Evolutionary conservation across 37 sponge, comb jelly and placozoan genomes (phyloP).

Genomic region (Geodia barretti): DNA sequence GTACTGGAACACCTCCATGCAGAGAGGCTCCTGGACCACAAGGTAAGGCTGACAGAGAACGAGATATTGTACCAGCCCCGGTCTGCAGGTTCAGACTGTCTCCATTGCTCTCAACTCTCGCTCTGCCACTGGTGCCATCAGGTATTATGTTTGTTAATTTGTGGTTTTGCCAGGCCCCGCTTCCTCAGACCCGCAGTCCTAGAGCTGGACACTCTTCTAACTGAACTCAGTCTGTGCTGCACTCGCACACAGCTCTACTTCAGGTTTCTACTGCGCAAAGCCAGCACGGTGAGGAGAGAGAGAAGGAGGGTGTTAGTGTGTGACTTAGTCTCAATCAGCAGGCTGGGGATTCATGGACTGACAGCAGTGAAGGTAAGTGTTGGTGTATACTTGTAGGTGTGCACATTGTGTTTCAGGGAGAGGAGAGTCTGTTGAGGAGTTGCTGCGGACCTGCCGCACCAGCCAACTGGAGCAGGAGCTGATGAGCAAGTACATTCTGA

Average conservation of each 20-base stretch:
- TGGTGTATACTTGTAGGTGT: too few species aligned
- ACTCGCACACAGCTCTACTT: slow-evolving; percentile 85
- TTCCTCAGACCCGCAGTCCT: slow-evolving; percentile 59
- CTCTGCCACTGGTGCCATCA: slow-evolving; percentile 54
- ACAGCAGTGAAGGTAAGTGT: background rate
- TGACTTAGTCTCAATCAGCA: too few species aligned
- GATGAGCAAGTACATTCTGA: slow-evolving; percentile 67
- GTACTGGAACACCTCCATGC: slow-evolving; percentile 40
- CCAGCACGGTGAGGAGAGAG: slow-evolving; percentile 22
- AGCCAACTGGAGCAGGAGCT: slow-evolving; percentile 55
- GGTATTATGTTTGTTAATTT: too few species aligned
- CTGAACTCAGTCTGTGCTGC: slow-evolving; percentile 72
- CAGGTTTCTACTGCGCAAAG: slow-evolving; percentile 63
- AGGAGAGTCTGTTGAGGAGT: background rate
- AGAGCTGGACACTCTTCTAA: slow-evolving; percentile 77
- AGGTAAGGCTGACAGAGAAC: slow-evolving; percentile 15
- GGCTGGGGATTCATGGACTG: background rate
- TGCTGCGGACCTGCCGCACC: background rate
- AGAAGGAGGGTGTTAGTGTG: too few species aligned
- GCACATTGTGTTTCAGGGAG: too few species aligned
- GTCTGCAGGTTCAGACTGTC: slow-evolving; percentile 46
- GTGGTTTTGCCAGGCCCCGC: background rate
- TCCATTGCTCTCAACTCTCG: slow-evolving; percentile 42
- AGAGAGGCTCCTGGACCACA: slow-evolving; percentile 67
- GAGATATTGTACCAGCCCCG: background rate